These are phyloP conservation scores for Oreochromis aureus DNA, from an alignment of 2,113 vertebrate genomes.

Conservation along the genomic window DNA sequence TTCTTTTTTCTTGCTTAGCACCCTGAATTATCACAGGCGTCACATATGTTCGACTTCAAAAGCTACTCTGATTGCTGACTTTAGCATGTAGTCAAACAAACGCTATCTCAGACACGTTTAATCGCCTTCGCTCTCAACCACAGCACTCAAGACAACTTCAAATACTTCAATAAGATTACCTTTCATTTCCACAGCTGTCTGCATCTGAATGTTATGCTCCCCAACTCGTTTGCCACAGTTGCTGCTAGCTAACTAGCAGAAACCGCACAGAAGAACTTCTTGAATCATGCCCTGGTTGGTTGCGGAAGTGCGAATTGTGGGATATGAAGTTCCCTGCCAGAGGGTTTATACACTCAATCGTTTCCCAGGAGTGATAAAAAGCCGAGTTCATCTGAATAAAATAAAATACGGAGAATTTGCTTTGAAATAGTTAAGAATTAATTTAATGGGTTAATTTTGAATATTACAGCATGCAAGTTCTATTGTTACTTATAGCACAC, in stretches of 20 bases:
- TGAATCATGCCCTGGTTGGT: not conserved
- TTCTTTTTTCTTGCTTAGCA: not conserved
- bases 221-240: not conserved
- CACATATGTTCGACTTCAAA: not conserved
- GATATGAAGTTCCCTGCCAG: slow-evolving; percentile 33
- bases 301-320: slow-evolving; percentile 57
- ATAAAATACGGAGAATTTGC: not conserved
- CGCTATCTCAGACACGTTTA: not conserved
- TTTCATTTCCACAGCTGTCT: slow-evolving; percentile 33
- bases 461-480: not conserved
- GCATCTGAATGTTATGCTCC: not conserved
- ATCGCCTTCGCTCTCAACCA: not conserved
- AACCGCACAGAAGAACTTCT: not conserved
- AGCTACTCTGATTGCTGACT: not conserved
- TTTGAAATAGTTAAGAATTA: not conserved
- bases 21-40: not conserved
- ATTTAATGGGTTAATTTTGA: not conserved
- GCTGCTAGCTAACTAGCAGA: not conserved
- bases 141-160: not conserved
- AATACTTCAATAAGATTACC: slow-evolving; percentile 11
- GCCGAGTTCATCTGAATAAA: not conserved
- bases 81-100: not conserved
- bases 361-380: not conserved
- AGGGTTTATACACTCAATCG: not conserved
- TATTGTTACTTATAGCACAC: not conserved